Base-by-base conservation (phyloP, 2,113 vertebrate genomes). In the Malurus cyaneus region DNA sequence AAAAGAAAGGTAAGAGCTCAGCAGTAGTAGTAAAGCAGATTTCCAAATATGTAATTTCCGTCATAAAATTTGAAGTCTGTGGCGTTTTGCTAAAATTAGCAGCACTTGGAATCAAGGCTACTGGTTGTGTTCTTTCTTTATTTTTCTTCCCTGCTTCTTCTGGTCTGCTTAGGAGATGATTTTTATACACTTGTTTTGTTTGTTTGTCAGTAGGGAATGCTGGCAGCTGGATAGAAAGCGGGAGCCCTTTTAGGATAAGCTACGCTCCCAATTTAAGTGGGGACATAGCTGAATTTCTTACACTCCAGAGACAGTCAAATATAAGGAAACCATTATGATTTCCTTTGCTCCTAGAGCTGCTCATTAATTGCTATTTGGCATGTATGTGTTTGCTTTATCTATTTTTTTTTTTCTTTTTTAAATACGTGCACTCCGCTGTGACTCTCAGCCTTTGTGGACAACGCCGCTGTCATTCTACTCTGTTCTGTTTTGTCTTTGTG, bases 391-490 rank as follows among this genome's bases (percentile, higher is more conserved):
- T 42, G 34, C 20, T 76, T 41, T 53, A 14, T 47, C 23, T 7
- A 12, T 28, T 50, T 18, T 52, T 16, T 52, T 16, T 36, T 31
- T 28, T 11, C 13, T 20, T 32, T 44, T 61, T 79, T 17, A 20
- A 61, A 29, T 39, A 8, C 11, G 26, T 65, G 32, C 52, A 11
- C 54, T 89, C 31, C 24, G 8, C 61, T 85, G 49, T 49, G 61
- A 15, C 23, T 50, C 16, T 23, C 41, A 61, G 49, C 28, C 12
- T 44, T 67, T 53, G 44, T 18, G 36, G 53, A 54, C 54, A 50
- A 3, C 0, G 0, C 23, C 0, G 0, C 36, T 60, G 14, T 82
- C 74, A 76, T 82, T 42, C 50, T 54, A 0, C 54, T 81, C 60
- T 76, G 28, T 69, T 89, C 49, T 88, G 49, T 69, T 79, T n/a